Conservation (phyloP, 2,797 vertebrate genomes). For the Peromyscus nudipes region DNA sequence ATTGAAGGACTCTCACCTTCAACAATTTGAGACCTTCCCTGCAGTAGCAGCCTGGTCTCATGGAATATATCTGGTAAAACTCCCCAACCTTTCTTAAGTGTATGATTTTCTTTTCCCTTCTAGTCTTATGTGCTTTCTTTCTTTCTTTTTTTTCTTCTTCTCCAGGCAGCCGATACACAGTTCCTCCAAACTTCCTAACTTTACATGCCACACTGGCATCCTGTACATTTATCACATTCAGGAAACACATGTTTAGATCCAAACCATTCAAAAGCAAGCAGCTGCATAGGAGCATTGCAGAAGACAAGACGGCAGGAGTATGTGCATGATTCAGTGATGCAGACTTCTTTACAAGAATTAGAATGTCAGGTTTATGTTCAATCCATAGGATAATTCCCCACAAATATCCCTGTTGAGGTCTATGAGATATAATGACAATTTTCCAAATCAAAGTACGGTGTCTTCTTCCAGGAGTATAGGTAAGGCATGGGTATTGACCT, state of each 20-base stretch:
- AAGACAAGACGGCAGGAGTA: not conserved
- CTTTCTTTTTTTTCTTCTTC: not conserved
- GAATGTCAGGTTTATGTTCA: not conserved
- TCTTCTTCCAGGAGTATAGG: not conserved
- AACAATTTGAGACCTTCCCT: not conserved
- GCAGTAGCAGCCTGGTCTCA: accelerated
- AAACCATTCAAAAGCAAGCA: not conserved
- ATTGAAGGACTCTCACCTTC: not conserved
- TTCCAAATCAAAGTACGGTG: not conserved
- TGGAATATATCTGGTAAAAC: accelerated
- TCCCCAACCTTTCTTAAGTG: not conserved
- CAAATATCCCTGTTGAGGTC: not conserved
- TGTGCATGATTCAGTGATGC: accelerated
- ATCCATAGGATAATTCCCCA: not conserved
- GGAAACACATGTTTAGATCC: accelerated
- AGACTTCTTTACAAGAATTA: not conserved
- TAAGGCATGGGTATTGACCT: not conserved
- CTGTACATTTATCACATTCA: not conserved
- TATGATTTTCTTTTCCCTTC: not conserved
- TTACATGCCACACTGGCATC: not conserved
- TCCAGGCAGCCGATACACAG: not conserved
- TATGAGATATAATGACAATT: not conserved
- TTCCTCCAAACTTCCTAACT: not conserved
- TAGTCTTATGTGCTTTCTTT: not conserved
- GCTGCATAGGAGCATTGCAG: too few relatives aligned